These are phyloP conservation scores for Smittia sp. DNA, from an alignment of 2,888 invertebrate species.

Conservation along the genomic window DNA sequence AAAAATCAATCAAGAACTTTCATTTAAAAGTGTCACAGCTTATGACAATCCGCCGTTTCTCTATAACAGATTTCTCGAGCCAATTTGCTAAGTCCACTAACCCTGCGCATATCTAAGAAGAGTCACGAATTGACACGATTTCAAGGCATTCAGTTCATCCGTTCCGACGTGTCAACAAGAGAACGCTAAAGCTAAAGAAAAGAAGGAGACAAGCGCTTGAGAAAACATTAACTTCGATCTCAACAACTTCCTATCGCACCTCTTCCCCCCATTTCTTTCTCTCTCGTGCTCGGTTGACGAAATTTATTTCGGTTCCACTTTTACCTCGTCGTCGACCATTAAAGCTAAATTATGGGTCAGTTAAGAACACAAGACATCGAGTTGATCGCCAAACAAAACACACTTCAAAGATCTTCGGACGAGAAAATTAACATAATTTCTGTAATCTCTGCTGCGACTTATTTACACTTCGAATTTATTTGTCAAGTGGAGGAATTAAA, in stretches of 20 bases:
- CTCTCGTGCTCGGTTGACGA: too few relatives aligned
- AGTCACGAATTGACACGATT: background rate
- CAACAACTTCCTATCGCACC: slow-evolving; percentile 41
- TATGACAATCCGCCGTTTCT: background rate
- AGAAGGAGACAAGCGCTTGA: slow-evolving; percentile 12
- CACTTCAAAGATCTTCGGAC: background rate
- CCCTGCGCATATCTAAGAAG: too few relatives aligned
- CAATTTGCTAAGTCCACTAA: too few relatives aligned
- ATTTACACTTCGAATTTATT: slow-evolving; percentile 19
- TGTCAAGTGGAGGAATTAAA: slow-evolving; percentile 24
- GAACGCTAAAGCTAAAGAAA: background rate
- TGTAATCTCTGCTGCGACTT: slow-evolving; percentile 18
- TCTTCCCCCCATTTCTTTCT: slow-evolving; percentile 27
- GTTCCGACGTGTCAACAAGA: slow-evolving; percentile 2
- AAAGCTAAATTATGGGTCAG: slow-evolving; percentile 2
- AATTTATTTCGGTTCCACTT: slow-evolving; percentile 12
- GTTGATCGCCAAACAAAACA: slow-evolving; percentile 14
- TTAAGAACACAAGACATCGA: slow-evolving; percentile 9
- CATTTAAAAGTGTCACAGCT: too few relatives aligned
- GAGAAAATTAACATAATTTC: slow-evolving; percentile 16
- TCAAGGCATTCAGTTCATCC: background rate
- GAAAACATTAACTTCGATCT: slow-evolving; percentile 18
- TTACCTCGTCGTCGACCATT: background rate
- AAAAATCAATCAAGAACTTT: background rate
- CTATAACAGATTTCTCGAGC: too few relatives aligned